Percentiles rank a stretch among this genome's conserved stretches.
phyloP scores from a whole-genome alignment of 2,888 invertebrate species.

The Apotomis capreana region DNA sequence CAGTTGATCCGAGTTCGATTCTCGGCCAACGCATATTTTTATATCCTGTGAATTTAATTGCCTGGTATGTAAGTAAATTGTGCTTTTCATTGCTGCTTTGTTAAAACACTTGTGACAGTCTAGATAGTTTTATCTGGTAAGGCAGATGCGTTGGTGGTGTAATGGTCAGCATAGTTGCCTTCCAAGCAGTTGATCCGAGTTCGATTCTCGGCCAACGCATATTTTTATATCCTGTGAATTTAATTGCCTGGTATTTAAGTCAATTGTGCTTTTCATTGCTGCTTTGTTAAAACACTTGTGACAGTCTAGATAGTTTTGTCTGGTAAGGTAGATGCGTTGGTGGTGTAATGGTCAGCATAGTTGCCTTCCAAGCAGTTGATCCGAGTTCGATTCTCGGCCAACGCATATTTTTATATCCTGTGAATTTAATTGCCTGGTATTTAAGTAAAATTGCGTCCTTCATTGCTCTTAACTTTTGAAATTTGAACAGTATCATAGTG shows the following conservation, averaged over 20 bases:
- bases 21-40: constrained; percentile 77
- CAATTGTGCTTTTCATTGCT: no score
- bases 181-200: constrained; percentile 54
- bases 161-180: constrained; percentile 58
- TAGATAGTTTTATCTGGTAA: no score
- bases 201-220: constrained; percentile 50
- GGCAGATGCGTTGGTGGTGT: constrained; percentile 52
- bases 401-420: constrained; percentile 58
- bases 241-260: not conserved
- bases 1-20: constrained; percentile 85
- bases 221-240: not conserved
- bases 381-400: constrained; percentile 84
- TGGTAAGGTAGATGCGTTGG: constrained; percentile 64
- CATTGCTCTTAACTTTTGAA: no score
- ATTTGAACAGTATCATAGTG: no score
- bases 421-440: constrained; percentile 1
- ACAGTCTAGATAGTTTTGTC: no score
- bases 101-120: no score
- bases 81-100: no score
- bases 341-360: constrained; percentile 85
- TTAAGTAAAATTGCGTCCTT: not conserved
- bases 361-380: constrained; percentile 85
- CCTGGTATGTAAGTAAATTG: constrained; percentile 22
- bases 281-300: no score
- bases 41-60: not conserved